Conservation (phyloP, 1,140 invertebrate species). For the Adelges cooleyi region DNA sequence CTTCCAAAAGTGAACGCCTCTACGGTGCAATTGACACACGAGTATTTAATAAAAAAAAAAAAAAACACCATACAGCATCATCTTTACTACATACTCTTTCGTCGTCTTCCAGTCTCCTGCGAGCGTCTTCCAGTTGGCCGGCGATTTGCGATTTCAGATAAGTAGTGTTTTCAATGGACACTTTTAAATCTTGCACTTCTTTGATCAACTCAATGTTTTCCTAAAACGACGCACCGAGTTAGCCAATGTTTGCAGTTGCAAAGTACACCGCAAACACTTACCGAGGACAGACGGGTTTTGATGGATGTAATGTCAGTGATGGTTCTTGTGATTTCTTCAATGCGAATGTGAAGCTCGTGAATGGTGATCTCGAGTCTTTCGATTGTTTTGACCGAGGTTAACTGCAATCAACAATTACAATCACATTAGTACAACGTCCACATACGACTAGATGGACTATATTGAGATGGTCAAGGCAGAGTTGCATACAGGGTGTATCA, state of each 20-base stretch:
- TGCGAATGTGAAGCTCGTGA: slow-evolving; percentile 80
- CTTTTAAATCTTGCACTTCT: slow-evolving; percentile 89
- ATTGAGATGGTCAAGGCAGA: too few species aligned
- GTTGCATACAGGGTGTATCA: too few species aligned
- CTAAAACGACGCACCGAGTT: too few species aligned
- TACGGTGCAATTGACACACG: slow-evolving; percentile 36
- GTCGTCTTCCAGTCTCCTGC: slow-evolving; percentile 86
- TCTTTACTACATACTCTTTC: slow-evolving; percentile 56
- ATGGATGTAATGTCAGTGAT: slow-evolving; percentile 87
- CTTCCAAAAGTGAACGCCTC: slow-evolving; percentile 77
- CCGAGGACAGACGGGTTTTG: slow-evolving; percentile 68
- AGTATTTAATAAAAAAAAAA: background rate
- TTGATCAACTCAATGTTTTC: slow-evolving; percentile 90
- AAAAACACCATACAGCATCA: background rate
- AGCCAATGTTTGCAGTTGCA: background rate
- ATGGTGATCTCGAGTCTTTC: slow-evolving; percentile 83
- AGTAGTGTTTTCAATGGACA: slow-evolving; percentile 79
- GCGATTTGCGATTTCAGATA: slow-evolving; percentile 80
- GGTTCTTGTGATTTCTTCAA: slow-evolving; percentile 89
- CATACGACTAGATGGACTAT: too few species aligned
- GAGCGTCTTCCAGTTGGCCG: slow-evolving; percentile 82
- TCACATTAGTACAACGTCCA: too few species aligned
- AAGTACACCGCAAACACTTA: slow-evolving; percentile 30
- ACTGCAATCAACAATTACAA: slow-evolving; percentile 35
- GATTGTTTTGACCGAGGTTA: slow-evolving; percentile 70